Percentiles rank a stretch among this genome's conserved stretches.
These are phyloP conservation scores for Euura lappo DNA, from an alignment of 1,140 invertebrate genomes.

Conservation along the genomic window DNA sequence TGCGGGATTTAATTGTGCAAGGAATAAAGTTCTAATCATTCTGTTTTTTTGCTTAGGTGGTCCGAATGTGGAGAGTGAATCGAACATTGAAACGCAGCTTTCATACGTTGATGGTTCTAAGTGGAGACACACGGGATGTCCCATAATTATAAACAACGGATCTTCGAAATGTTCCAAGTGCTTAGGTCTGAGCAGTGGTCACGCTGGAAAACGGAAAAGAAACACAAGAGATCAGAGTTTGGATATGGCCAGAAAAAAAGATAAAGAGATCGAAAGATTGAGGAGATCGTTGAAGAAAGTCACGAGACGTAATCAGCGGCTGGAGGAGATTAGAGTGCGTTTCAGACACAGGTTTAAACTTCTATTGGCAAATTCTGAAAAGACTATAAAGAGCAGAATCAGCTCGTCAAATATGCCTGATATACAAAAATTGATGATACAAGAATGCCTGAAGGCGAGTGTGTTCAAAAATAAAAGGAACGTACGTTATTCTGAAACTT, in stretches of 20 bases:
- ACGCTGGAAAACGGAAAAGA: constrained; percentile 13
- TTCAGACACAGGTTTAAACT: constrained; percentile 18
- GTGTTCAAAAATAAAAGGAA: constrained; percentile 26
- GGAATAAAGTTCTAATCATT: constrained; percentile 4
- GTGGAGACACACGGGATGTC: constrained; percentile 50
- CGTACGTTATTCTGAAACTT: constrained; percentile 36
- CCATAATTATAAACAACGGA: constrained; percentile 45
- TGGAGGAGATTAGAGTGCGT: constrained; percentile 19
- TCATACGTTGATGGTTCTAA: constrained; percentile 45
- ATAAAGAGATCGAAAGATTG: constrained; percentile 26
- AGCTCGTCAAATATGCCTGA: constrained; percentile 31
- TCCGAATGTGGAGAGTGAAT: constrained; percentile 18
- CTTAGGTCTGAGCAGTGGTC: constrained; percentile 18
- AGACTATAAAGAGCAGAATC: constrained; percentile 32
- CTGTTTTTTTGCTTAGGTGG: constrained; percentile 16
- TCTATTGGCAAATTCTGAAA: constrained; percentile 9
- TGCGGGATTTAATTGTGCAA: not conserved
- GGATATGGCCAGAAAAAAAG: constrained; percentile 26
- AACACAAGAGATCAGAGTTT: constrained; percentile 14
- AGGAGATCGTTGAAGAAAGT: constrained; percentile 30
- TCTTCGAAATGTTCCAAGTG: constrained; percentile 45
- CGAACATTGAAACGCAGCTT: constrained; percentile 30
- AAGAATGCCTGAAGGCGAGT: constrained; percentile 40
- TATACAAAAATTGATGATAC: constrained; percentile 49
- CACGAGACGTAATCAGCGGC: constrained; percentile 23